phyloP scores from a whole-genome alignment of 2,888 invertebrate genomes.

The Noctuana brunneofusca region DNA sequence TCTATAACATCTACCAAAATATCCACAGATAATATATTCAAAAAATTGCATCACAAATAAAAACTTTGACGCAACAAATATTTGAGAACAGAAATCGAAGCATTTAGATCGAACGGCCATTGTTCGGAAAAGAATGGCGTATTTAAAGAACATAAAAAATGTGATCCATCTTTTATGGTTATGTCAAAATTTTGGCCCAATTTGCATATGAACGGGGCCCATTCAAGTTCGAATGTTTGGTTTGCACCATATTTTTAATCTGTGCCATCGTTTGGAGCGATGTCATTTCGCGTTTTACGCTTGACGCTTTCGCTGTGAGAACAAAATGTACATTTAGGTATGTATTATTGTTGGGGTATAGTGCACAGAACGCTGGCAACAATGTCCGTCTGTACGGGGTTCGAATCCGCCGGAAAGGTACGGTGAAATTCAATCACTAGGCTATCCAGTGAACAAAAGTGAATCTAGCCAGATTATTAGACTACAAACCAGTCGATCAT shows the following conservation, averaged over 20 bases:
- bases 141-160: constrained; percentile 41
- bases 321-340: constrained; percentile 4
- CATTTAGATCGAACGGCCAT: constrained; percentile 53
- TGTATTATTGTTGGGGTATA: no score
- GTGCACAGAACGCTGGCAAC: no score
- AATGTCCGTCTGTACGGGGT: no score
- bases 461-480: no score
- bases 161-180: constrained; percentile 75
- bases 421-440: no score
- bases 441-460: no score
- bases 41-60: constrained; percentile 16
- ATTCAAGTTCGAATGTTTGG: constrained; percentile 52
- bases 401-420: no score
- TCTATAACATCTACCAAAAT: no score
- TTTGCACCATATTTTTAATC: constrained; percentile 47
- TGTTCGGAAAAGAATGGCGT: constrained; percentile 50
- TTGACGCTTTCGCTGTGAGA: constrained; percentile 28
- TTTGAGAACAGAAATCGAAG: constrained; percentile 51
- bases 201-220: constrained; percentile 75
- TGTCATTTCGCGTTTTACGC: constrained; percentile 50
- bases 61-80: constrained; percentile 38
- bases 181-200: constrained; percentile 66
- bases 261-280: constrained; percentile 41
- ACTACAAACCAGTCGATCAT: no score
- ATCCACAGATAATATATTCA: constrained; percentile 10